Evolutionary conservation across 2,888 invertebrate species (phyloP).

Genomic region (Campopleginae sp.): DNA sequence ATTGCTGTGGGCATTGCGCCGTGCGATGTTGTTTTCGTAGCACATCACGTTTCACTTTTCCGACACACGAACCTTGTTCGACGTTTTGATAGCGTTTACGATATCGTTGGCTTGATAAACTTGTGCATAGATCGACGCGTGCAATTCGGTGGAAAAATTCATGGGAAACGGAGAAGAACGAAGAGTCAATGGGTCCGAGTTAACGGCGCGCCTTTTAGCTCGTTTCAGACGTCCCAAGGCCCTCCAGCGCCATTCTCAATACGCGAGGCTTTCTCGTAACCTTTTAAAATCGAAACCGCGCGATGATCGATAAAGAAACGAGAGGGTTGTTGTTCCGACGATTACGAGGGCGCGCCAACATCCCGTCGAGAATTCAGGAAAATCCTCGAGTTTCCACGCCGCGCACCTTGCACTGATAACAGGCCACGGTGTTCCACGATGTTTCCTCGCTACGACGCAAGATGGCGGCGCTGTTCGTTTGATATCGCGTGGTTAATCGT

Average conservation of each 20-base stretch:
- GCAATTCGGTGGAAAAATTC: not conserved
- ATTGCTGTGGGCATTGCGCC: conserved; percentile 21
- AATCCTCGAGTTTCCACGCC: conserved; percentile 27
- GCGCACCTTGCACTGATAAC: conserved; percentile 64
- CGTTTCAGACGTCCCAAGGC: conserved; percentile 28
- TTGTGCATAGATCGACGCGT: not conserved
- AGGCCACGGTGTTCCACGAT: conserved; percentile 50
- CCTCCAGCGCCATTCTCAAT: conserved; percentile 70
- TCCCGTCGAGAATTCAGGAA: conserved; percentile 56
- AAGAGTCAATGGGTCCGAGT: not conserved
- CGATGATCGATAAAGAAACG: conserved; percentile 81
- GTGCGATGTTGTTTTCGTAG: not conserved
- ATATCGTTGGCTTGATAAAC: not conserved
- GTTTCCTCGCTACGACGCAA: conserved; percentile 73
- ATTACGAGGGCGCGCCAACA: conserved; percentile 62
- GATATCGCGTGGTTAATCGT: not conserved
- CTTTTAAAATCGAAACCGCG: conserved; percentile 66
- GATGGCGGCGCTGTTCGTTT: conserved; percentile 75
- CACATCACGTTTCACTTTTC: not conserved
- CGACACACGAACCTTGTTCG: not conserved
- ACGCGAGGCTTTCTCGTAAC: conserved; percentile 73
- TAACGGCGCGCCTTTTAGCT: conserved; percentile 53
- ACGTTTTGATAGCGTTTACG: not conserved
- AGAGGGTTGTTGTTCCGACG: conserved; percentile 65
- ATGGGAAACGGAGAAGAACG: conserved; percentile 6